Evolutionary conservation across 2,888 invertebrate genomes (phyloP), one percentile per base, ranked within the genome.

Genomic region (Ferdinandea cuprea): DNA sequence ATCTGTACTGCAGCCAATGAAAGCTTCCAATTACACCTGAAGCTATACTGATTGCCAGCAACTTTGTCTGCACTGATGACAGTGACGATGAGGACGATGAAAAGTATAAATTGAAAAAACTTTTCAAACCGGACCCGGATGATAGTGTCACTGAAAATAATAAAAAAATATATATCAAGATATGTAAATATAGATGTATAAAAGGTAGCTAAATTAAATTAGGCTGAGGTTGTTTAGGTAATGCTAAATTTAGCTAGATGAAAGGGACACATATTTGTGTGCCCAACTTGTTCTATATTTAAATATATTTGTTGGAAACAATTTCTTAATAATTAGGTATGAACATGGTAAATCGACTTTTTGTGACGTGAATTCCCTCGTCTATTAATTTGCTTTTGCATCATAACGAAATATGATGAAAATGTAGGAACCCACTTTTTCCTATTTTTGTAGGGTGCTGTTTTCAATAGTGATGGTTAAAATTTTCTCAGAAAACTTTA

Each of bases 1-100:
- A 92, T 88, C 91, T 92, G 89, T 92, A 92, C 89, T 92, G 92
- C 0, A 87, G 83, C 76, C 86, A 86, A 54, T 87, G 86, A 72
- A 86, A 85, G 65, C 83, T 73, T 69, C 81, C 85, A 76, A 85
- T 85, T 78, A 85, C 81, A 66, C 73, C 72, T 68, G 85, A 83
- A 80, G 79, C 79, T 72, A 83, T 72, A 77, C 73, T 81, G 78
- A 85, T 77, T 66, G 84, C 78, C 46, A 80, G 68, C 73, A 78
- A 85, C 77, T 81, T 72, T 74, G 80, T 61, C 59, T 85, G 73
- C 48, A 85, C 42, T 52, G 80, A 48, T 61, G 77, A 71, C 46
- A 86, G 61, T 13, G 85, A 76, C 3, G 86, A 85, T 63, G 87
- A 86, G 48, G 87, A 73, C 54, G 89, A 88, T 50, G 87, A 86